These are phyloP conservation scores for Champsocephalus esox DNA, from an alignment of 2,797 vertebrate species.

Conservation along the genomic window DNA sequence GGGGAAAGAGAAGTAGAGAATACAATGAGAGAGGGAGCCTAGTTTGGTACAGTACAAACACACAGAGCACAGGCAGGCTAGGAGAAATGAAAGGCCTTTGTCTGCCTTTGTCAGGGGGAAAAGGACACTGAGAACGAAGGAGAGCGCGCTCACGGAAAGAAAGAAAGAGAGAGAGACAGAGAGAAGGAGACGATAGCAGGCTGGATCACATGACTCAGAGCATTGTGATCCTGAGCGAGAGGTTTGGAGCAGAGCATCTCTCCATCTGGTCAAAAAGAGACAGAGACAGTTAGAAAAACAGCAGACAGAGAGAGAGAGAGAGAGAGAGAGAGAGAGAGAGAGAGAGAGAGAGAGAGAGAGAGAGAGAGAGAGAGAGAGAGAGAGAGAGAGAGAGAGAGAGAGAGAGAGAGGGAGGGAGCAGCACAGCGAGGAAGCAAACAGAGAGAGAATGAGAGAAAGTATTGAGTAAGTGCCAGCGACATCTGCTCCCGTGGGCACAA, in stretches of 20 bases:
- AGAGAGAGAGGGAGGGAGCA: slow-evolving; percentile 42
- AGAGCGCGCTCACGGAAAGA: slow-evolving; percentile 53
- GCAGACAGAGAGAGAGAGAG: slow-evolving; percentile 45
- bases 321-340: slow-evolving; percentile 42
- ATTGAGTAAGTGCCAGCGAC: slow-evolving; percentile 85
- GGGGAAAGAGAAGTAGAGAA: slow-evolving; percentile 61
- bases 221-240: slow-evolving; percentile 78
- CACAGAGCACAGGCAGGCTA: slow-evolving; percentile 64
- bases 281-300: slow-evolving; percentile 13
- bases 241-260: slow-evolving; percentile 76
- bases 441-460: slow-evolving; percentile 76
- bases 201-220: slow-evolving; percentile 76
- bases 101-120: slow-evolving; percentile 70
- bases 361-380: slow-evolving; percentile 67
- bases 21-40: slow-evolving; percentile 74
- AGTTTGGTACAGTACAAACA: slow-evolving; percentile 83
- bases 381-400: slow-evolving; percentile 51
- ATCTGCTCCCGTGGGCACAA: slow-evolving; percentile 87
- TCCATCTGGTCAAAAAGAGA: slow-evolving; percentile 80
- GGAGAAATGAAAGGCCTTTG: slow-evolving; percentile 80
- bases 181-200: slow-evolving; percentile 60
- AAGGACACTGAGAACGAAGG: slow-evolving; percentile 64
- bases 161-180: slow-evolving; percentile 51
- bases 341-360: slow-evolving; percentile 55
- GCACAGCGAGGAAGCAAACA: slow-evolving; percentile 67